Percentiles rank a stretch among this genome's conserved stretches.
phyloP scores from a whole-genome alignment of 2,888 invertebrate genomes.

The Oligia latruncula region DNA sequence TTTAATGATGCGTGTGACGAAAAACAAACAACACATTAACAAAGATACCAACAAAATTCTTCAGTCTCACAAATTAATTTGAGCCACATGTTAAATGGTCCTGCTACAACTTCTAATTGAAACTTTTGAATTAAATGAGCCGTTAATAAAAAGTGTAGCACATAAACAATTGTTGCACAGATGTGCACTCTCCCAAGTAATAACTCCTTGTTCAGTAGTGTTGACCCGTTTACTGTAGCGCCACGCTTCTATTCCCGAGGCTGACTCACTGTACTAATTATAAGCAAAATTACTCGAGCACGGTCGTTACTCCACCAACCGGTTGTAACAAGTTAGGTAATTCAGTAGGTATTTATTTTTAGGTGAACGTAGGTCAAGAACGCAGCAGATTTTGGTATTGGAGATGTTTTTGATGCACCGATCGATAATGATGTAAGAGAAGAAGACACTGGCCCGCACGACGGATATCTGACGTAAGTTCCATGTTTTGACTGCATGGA shows the following conservation, averaged over 20 bases:
- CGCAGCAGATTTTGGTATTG: constrained; percentile 58
- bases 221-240: constrained; percentile 72
- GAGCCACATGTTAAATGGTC: constrained; percentile 13
- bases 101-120: constrained; percentile 5
- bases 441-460: not conserved
- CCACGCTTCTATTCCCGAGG: constrained; percentile 67
- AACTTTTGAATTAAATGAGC: constrained; percentile 27
- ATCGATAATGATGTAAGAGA: not conserved
- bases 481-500: constrained; percentile 10
- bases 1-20: not conserved
- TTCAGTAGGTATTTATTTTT: constrained; percentile 73
- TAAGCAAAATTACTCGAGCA: constrained; percentile 72
- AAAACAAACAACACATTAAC: not conserved
- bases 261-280: constrained; percentile 76
- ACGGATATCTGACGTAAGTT: not conserved
- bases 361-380: constrained; percentile 79
- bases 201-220: constrained; percentile 51
- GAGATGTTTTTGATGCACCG: constrained; percentile 10
- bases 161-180: constrained; percentile 48
- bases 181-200: constrained; percentile 55
- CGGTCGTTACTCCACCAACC: constrained; percentile 72
- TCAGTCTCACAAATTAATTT: constrained; percentile 9
- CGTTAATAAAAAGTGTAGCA: constrained; percentile 21
- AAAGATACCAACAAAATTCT: not conserved
- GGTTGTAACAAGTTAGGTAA: constrained; percentile 74